These are phyloP conservation scores for Amblyornis subalaris DNA, from an alignment of 2,113 vertebrate genomes.

Conservation along the genomic window DNA sequence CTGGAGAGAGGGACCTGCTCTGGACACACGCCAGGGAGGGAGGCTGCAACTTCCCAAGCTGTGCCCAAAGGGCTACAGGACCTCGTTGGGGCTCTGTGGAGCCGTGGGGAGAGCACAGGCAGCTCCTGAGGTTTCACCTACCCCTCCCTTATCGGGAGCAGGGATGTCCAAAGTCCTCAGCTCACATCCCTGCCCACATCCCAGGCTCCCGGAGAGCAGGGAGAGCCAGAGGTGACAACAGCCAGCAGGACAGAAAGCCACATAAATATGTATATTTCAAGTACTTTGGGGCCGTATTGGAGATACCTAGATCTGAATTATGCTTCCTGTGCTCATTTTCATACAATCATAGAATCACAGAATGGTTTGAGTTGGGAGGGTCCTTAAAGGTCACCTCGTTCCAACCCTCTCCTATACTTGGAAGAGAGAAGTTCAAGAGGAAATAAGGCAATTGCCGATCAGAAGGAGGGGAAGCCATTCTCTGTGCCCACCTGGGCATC, in stretches of 20 bases:
- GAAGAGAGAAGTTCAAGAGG: background rate
- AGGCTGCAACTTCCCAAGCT: background rate
- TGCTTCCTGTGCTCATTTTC: fast-evolving
- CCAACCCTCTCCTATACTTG: background rate
- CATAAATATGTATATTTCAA: background rate
- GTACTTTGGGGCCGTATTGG: background rate
- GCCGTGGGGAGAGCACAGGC: background rate
- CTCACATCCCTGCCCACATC: background rate
- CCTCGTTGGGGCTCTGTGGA: background rate
- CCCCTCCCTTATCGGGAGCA: background rate
- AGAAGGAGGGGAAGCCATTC: background rate
- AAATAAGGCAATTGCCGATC: background rate
- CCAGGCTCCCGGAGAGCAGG: background rate
- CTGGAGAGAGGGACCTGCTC: background rate
- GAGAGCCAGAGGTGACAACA: background rate
- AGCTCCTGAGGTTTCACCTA: too few species aligned
- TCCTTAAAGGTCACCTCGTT: background rate
- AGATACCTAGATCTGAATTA: background rate
- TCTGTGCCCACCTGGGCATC: background rate
- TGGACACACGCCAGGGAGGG: background rate
- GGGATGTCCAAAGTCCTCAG: background rate
- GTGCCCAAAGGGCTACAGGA: background rate
- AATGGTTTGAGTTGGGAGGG: background rate
- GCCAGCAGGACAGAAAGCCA: background rate
- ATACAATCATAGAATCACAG: background rate